Evolutionary conservation across 2,113 vertebrate species (phyloP), one percentile per base, ranked within the genome.

Genomic region (Scomber scombrus): DNA sequence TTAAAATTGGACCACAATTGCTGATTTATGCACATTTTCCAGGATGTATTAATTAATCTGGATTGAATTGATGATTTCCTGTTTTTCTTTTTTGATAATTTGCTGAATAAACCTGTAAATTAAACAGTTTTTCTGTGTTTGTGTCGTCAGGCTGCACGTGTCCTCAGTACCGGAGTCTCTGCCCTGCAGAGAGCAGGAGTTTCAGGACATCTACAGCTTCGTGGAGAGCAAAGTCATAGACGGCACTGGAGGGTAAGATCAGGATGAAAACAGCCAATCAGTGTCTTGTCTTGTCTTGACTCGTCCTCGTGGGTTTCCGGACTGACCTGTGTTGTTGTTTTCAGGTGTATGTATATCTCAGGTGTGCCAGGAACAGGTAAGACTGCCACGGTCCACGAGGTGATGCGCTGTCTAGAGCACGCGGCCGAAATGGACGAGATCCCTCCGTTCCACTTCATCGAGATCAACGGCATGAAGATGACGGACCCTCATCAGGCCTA

Each of bases 401-500:
- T 96, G 19, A 93, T 98, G 64, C 93, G 93, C 34, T 96, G 93
- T n/a, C 95, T 99, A 62, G 96, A 97, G 91, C 92, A 94, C 49
- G 95, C 96, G 1, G 90, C 95, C 0, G 94, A 96, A 34, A 85
- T 91, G 5, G 95, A 96, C 0, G 95, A 97, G 2, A 86, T 99
- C 16, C 96, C 97, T 0, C 43, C 94, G 0, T 99, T 99, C 89
- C 86, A 80, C 64, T 97, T 94, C 65, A 63, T 98, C 14, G 97
- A 99, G 85, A 96, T 99, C 85, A 99, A 99, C 50, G 98, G 97
- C 82, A 99, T 99, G 98, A 99, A 98, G 93, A 96, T 99, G 93
- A 99, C 98, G 0, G 97, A 99, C 74, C 98, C 98, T 52, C 97
- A 97, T 82, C 97, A 99, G 91, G 96, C 97, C 82, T 99, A 98